Percentiles rank a stretch among this genome's conserved stretches.
Conservation (phyloP, 1,140 invertebrate genomes). For the Drosophila orosa region DNA sequence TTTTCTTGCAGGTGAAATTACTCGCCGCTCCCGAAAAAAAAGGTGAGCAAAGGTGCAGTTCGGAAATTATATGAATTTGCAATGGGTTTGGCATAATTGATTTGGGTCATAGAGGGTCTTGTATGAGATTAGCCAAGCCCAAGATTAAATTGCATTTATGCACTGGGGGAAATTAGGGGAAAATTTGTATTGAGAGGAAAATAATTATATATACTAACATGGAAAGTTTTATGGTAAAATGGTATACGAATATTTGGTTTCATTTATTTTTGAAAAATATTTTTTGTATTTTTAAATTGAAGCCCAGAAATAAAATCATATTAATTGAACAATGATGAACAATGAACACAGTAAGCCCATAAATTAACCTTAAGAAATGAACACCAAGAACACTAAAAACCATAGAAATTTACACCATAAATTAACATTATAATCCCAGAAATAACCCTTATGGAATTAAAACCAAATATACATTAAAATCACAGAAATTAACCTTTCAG, state of each 20-base stretch:
- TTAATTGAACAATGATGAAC: not conserved
- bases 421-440: no score
- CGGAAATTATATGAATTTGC: slow-evolving; percentile 59
- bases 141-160: slow-evolving; percentile 23
- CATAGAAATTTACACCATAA: not conserved
- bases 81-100: slow-evolving; percentile 47
- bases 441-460: not conserved
- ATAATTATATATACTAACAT: not conserved
- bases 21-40: slow-evolving; percentile 21
- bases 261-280: not conserved
- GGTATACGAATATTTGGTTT: not conserved
- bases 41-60: slow-evolving; percentile 51
- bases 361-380: not conserved
- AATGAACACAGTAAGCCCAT: not conserved
- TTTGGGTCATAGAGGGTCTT: slow-evolving; percentile 28
- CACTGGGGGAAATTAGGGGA: not conserved
- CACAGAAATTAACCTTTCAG: not conserved
- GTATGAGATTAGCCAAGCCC: slow-evolving; percentile 42
- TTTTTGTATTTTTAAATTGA: not conserved
- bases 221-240: not conserved
- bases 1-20: slow-evolving; percentile 34
- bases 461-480: not conserved
- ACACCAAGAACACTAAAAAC: no score
- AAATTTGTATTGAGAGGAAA: not conserved
- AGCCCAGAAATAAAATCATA: not conserved